A percentile compares a stretch with the other conserved stretches of the same genome.
Conservation (phyloP, 2,888 invertebrate species). For the Eupsilia transversa region DNA sequence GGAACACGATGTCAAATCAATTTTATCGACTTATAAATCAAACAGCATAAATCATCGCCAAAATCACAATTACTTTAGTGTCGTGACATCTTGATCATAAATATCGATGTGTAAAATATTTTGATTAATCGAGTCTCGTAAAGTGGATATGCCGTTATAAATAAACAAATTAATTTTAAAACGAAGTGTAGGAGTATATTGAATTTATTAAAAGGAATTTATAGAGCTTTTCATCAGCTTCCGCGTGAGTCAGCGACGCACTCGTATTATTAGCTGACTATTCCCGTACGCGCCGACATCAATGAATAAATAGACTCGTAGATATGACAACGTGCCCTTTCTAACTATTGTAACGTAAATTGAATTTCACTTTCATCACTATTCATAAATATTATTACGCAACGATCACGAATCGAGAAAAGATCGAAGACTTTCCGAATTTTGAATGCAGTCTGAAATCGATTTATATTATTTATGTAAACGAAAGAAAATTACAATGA, state of each 20-base stretch:
- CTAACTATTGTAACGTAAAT: conserved; percentile 52
- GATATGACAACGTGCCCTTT: conserved; percentile 62
- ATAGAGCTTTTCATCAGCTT: conserved; percentile 83
- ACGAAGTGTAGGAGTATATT: conserved; percentile 64
- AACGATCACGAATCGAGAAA: conserved; percentile 47
- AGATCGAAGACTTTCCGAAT: conserved; percentile 41
- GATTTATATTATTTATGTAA: conserved; percentile 48
- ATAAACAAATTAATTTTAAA: conserved; percentile 62
- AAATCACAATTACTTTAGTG: conserved; percentile 59
- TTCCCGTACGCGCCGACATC: conserved; percentile 73
- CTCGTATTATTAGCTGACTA: conserved; percentile 83
- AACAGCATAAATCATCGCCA: conserved; percentile 55
- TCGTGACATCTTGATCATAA: conserved; percentile 59
- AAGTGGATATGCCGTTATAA: conserved; percentile 58
- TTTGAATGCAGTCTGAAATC: conserved; percentile 48
- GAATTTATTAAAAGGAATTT: conserved; percentile 82
- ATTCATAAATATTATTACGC: conserved; percentile 41
- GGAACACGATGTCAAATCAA: conserved; percentile 50
- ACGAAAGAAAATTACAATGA: conserved; percentile 42
- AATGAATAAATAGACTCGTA: conserved; percentile 59
- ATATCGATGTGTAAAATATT: conserved; percentile 60
- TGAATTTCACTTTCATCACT: conserved; percentile 47
- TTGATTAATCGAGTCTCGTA: conserved; percentile 61
- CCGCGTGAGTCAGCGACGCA: conserved; percentile 81
- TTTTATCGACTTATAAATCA: conserved; percentile 53